A percentile compares a stretch with the other conserved stretches of the same genome.
These are phyloP conservation scores for Eleutherodactylus coqui DNA, from an alignment of 2,797 vertebrate genomes.

Conservation along the genomic window DNA sequence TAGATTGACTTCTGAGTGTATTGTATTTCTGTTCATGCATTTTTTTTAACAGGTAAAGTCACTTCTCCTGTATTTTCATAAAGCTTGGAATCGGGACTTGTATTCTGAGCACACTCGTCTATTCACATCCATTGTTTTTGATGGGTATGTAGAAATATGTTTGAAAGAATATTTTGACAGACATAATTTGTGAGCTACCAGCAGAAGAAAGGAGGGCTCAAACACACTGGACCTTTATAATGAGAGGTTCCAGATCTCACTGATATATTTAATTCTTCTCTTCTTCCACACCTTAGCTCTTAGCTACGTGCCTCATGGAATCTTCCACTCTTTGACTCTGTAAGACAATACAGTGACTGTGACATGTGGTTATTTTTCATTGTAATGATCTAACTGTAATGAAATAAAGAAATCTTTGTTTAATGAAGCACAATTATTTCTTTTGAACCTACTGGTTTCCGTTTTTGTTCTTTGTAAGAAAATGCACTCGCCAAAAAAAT, in stretches of 20 bases:
- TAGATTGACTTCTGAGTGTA: neutral
- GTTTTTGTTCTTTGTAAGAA: neutral
- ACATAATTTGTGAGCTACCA: constrained; percentile 23
- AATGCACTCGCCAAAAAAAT: no score
- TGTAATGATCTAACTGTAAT: constrained; percentile 70
- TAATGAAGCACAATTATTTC: constrained; percentile 65
- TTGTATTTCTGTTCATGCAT: neutral
- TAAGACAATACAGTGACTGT: constrained; percentile 72
- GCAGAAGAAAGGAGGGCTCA: neutral
- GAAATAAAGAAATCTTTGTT: constrained; percentile 73
- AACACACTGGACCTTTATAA: constrained; percentile 20
- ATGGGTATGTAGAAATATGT: constrained; percentile 17
- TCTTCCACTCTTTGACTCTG: constrained; percentile 62
- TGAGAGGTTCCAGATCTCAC: constrained; percentile 33
- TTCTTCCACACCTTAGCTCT: constrained; percentile 62
- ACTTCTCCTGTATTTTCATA: constrained; percentile 10
- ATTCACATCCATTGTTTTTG: neutral
- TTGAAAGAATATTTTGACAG: neutral
- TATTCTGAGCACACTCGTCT: neutral
- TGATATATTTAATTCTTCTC: constrained; percentile 43
- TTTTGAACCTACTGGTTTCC: neutral
- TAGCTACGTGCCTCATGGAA: constrained; percentile 69
- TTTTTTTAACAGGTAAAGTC: constrained; percentile 13
- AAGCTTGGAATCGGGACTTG: constrained; percentile 7
- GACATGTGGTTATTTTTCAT: constrained; percentile 75